Evolutionary conservation across 1,140 invertebrate genomes (phyloP), one percentile per base, ranked within the genome.

Genomic region (Bombus confusus): DNA sequence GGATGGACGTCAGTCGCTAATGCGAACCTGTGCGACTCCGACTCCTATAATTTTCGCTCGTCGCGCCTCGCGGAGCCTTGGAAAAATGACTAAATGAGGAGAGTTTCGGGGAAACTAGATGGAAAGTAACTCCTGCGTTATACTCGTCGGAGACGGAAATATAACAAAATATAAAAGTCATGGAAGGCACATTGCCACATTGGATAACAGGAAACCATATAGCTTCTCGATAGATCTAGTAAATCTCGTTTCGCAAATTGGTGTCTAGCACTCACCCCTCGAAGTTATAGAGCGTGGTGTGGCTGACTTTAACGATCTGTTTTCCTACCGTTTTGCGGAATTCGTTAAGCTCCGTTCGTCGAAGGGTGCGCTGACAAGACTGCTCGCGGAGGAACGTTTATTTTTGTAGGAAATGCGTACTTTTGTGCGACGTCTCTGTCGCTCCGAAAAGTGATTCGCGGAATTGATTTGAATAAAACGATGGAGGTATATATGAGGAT

Each of bases 381-480:
- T 34, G 25, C n/a, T 68, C 77, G 62, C 43, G 34, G 18, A 41
- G 25, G 8, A 22, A 52, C 59, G 39, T 81, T 73, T 81, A 81
- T 73, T 81, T 81, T 73, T 81, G 80, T 81, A 81, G 69, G n/a
- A 39, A 73, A 74, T 34, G 69, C 37, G 52, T 64, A 47, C 73
- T 82, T 74, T 74, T 74, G 37, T n/a, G 25, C 34, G 9, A 39
- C n/a, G 25, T 43, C 34, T 62, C 37, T n/a, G 25, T 43, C 34
- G 41, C 37, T n/a, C 8, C 18, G 25, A n/a, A 41, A n/a, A 43
- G 39, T n/a, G 13, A 18, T 52, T 62, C 68, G 47, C 3, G 47
- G 74, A 76, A 77, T 15, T 4, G 34, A 62, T 31, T n/a, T 18
- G 28, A 69, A 31, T n/a, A 5, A 22, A 31, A n/a, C n/a, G 64